A percentile compares a stretch with the other conserved stretches of the same genome.
phyloP scores from a whole-genome alignment of 2,113 vertebrate genomes.

The Vulpes lagopus region DNA sequence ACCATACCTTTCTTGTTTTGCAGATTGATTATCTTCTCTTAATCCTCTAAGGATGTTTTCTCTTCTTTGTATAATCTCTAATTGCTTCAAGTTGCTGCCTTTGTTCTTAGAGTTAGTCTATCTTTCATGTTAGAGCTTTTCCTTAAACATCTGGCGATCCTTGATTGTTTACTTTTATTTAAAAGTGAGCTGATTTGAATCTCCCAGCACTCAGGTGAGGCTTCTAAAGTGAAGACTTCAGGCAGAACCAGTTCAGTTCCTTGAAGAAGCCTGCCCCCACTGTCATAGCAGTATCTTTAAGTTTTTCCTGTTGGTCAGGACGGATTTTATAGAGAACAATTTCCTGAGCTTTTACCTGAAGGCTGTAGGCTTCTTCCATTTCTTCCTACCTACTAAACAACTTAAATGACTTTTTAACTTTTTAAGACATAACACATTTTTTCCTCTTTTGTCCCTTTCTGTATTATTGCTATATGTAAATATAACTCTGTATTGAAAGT shows the following conservation, averaged over 20 bases:
- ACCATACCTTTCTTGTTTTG: background rate
- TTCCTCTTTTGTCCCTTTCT: background rate
- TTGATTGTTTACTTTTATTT: background rate
- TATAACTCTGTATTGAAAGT: background rate
- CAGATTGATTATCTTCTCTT: background rate
- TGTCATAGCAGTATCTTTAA: no score
- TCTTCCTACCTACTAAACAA: slow-evolving; percentile 25
- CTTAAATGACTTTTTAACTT: background rate
- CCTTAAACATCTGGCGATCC: background rate
- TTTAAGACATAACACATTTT: background rate
- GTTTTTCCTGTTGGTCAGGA: background rate
- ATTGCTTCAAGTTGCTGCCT: background rate
- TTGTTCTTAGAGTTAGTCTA: background rate
- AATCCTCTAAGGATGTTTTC: background rate
- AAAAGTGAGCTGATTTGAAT: background rate
- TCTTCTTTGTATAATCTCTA: background rate
- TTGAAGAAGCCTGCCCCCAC: background rate
- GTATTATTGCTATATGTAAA: background rate
- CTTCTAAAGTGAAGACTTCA: background rate
- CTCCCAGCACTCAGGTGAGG: background rate
- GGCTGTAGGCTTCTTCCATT: background rate
- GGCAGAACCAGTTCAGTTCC: background rate
- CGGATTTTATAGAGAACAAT: background rate
- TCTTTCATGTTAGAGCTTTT: slow-evolving; percentile 13
- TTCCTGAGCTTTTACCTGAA: background rate